A percentile compares a stretch with the other conserved stretches of the same genome.
These are phyloP conservation scores for Aplodontia rufa DNA, from an alignment of 2,113 vertebrate species.

Conservation along the genomic window DNA sequence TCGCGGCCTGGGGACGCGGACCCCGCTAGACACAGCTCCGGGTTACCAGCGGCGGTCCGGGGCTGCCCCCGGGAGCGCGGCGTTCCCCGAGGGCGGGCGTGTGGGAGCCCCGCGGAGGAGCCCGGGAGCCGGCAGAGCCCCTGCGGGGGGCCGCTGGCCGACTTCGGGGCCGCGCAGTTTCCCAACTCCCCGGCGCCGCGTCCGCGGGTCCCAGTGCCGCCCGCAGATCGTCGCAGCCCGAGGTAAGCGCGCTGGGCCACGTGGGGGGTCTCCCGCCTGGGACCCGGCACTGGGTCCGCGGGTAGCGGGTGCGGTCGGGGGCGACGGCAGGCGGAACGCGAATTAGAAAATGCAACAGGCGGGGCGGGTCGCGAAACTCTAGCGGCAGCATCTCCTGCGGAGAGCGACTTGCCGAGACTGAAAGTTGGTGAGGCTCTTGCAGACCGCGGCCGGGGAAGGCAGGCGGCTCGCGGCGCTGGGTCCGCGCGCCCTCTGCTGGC, in stretches of 20 bases:
- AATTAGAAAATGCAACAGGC: constrained; percentile 59
- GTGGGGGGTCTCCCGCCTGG: background rate
- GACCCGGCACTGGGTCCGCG: background rate
- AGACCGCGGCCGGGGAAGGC: background rate
- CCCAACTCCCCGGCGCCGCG: background rate
- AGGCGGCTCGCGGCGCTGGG: background rate
- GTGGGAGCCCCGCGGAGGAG: background rate
- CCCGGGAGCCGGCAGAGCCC: background rate
- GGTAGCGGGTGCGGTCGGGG: background rate
- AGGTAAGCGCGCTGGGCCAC: constrained; percentile 63
- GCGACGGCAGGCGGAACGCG: background rate
- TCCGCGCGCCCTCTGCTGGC: constrained; percentile 77
- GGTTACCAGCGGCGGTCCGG: background rate
- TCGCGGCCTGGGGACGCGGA: background rate
- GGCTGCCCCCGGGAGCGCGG: background rate
- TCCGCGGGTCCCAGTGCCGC: background rate
- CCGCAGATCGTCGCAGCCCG: background rate
- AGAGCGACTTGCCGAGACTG: constrained; percentile 57
- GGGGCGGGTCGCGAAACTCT: constrained; percentile 34
- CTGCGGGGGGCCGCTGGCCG: background rate
- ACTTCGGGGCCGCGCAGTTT: background rate
- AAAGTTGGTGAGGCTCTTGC: constrained; percentile 79
- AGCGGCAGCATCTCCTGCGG: background rate
- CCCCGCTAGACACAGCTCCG: background rate
- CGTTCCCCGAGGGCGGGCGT: constrained; percentile 5